Percentiles rank a stretch among this genome's conserved stretches.
Conservation (phyloP, 2,888 invertebrate species). For the Cistogaster globosa region DNA sequence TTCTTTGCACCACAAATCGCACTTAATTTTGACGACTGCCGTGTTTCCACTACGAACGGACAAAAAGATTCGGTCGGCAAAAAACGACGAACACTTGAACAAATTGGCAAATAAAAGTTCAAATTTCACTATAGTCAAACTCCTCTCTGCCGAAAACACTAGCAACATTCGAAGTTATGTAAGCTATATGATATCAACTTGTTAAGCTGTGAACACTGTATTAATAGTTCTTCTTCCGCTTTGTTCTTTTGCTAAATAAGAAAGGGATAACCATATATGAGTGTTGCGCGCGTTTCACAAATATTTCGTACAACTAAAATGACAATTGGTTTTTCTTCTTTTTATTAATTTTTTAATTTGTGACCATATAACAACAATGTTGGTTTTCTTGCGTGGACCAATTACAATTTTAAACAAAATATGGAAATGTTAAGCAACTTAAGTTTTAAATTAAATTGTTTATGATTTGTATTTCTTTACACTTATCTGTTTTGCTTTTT, state of each 20-base stretch:
- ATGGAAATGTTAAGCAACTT: too few species aligned
- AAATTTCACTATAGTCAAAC: constrained; percentile 20
- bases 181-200: constrained; percentile 31
- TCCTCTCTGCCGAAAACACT: constrained; percentile 18
- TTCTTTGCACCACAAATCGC: constrained; percentile 74
- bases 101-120: constrained; percentile 35
- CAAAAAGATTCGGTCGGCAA: constrained; percentile 70
- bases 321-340: constrained; percentile 57
- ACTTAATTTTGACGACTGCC: constrained; percentile 73
- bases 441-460: too few species aligned
- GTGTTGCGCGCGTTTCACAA: constrained; percentile 62
- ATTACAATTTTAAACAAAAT: too few species aligned
- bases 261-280: constrained; percentile 26
- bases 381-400: background rate
- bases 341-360: constrained; percentile 10
- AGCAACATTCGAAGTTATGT: background rate
- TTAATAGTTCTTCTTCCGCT: constrained; percentile 42
- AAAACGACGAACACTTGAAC: constrained; percentile 69
- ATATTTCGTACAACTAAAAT: constrained; percentile 45
- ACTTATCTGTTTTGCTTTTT: too few species aligned
- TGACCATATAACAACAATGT: background rate
- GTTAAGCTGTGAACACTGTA: constrained; percentile 5
- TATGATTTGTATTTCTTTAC: too few species aligned
- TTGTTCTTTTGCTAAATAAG: constrained; percentile 14
- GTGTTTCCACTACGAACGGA: constrained; percentile 67